These are phyloP conservation scores for Phalera bucephala DNA, from an alignment of 2,888 invertebrate genomes.

Conservation along the genomic window DNA sequence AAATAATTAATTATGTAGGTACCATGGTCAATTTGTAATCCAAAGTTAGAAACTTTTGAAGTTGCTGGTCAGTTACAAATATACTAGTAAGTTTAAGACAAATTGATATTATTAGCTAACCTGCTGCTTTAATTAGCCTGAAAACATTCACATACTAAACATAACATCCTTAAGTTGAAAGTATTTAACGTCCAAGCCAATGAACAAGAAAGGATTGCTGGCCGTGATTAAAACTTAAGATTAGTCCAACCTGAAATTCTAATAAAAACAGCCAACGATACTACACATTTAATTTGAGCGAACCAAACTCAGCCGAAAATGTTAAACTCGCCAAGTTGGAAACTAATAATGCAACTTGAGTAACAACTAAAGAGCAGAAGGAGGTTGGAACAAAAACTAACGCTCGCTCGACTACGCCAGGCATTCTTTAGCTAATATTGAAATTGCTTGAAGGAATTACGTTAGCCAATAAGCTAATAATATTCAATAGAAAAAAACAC, in stretches of 20 bases:
- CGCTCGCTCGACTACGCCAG: slow-evolving; percentile 22
- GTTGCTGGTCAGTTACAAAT: no score
- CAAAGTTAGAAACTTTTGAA: no score
- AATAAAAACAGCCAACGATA: slow-evolving; percentile 45
- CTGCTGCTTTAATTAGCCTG: background rate
- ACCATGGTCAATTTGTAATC: no score
- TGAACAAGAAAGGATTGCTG: slow-evolving; percentile 34
- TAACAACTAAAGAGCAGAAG: slow-evolving; percentile 50
- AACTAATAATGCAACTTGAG: slow-evolving; percentile 76
- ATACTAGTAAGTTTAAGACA: no score
- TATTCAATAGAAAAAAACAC: no score
- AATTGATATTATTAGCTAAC: no score
- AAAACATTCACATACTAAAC: no score
- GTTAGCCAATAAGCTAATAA: slow-evolving; percentile 11
- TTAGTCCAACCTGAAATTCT: slow-evolving; percentile 33
- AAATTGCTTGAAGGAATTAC: slow-evolving; percentile 18
- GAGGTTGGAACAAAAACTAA: slow-evolving; percentile 57
- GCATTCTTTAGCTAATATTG: slow-evolving; percentile 36
- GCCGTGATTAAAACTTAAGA: slow-evolving; percentile 46
- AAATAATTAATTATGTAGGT: no score
- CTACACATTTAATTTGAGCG: slow-evolving; percentile 53
- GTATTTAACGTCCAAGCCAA: slow-evolving; percentile 19
- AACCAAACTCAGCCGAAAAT: slow-evolving; percentile 55
- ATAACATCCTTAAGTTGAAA: slow-evolving; percentile 21
- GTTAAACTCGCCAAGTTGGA: slow-evolving; percentile 62